Evolutionary conservation across 2,888 invertebrate species (phyloP).

Genomic region (Caenorhabditis sp.): DNA sequence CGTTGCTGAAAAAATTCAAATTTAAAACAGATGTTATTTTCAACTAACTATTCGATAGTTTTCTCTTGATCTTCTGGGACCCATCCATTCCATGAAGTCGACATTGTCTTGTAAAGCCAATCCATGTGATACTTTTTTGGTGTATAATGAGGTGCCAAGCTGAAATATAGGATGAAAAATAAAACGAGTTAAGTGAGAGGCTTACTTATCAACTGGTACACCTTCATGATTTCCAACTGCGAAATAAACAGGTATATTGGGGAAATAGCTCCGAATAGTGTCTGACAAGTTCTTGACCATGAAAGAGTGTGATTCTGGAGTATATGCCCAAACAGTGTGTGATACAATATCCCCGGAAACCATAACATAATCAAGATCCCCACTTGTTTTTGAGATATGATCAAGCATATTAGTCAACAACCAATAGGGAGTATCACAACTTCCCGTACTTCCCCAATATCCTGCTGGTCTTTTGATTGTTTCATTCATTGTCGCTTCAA

Average conservation of each 20-base stretch:
- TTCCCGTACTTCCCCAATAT: constrained; percentile 59
- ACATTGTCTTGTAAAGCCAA: constrained; percentile 83
- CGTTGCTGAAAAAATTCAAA: constrained; percentile 75
- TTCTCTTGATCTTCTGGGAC: constrained; percentile 72
- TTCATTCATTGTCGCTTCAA: constrained; percentile 28
- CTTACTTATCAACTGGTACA: constrained; percentile 85
- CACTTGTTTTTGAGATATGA: constrained; percentile 39
- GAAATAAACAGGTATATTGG: constrained; percentile 85
- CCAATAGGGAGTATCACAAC: constrained; percentile 66
- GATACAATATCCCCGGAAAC: constrained; percentile 63
- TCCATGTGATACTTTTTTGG: constrained; percentile 74
- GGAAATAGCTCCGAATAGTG: constrained; percentile 71
- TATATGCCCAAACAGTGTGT: constrained; percentile 63
- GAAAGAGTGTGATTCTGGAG: constrained; percentile 50
- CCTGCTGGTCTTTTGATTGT: constrained; percentile 47
- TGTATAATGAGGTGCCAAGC: constrained; percentile 73
- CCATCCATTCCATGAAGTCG: constrained; percentile 83
- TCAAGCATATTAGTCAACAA: constrained; percentile 61
- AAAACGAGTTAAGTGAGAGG: too few relatives aligned
- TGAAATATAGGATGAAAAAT: constrained; percentile 27
- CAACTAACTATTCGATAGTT: constrained; percentile 32
- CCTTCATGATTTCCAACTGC: constrained; percentile 95
- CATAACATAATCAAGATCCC: constrained; percentile 60
- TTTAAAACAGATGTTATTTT: not conserved
- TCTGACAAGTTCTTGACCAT: constrained; percentile 56